Percentiles rank a stretch among this genome's conserved stretches.
phyloP scores from a whole-genome alignment of 2,888 invertebrate species.

The Amiota mariae region DNA sequence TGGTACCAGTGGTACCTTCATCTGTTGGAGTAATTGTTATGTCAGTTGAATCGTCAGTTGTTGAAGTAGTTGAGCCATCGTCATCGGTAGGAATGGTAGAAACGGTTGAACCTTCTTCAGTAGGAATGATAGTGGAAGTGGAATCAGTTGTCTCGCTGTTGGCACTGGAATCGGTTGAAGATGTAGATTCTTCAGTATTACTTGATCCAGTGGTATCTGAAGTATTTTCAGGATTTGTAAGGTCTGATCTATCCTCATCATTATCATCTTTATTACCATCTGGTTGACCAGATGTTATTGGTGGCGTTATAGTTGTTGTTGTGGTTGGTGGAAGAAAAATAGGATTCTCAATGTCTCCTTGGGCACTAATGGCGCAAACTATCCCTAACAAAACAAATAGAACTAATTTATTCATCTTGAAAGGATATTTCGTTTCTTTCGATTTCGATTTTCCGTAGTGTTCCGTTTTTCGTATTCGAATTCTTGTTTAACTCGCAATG shows the following conservation, averaged over 20 bases:
- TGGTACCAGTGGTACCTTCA: conserved; percentile 17
- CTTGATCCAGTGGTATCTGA: not conserved
- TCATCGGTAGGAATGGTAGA: not conserved
- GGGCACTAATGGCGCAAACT: not conserved
- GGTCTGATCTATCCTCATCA: conserved; percentile 7
- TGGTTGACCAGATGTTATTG: not conserved
- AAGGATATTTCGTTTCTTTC: too few species aligned
- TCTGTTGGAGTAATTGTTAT: conserved; percentile 25
- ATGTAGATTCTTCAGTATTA: not conserved
- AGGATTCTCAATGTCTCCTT: conserved; percentile 47
- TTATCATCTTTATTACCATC: not conserved
- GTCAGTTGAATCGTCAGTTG: conserved; percentile 2
- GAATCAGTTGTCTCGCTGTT: too few species aligned
- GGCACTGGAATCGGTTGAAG: not conserved
- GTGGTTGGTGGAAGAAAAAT: conserved; percentile 45
- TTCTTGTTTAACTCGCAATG: too few species aligned
- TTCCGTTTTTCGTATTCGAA: too few species aligned
- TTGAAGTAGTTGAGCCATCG: conserved; percentile 8
- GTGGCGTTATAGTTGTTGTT: conserved; percentile 12
- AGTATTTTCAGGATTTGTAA: conserved; percentile 23
- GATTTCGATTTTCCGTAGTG: too few species aligned
- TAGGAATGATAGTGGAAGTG: too few species aligned
- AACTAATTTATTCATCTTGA: too few species aligned
- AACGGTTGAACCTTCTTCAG: not conserved
- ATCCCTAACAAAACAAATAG: too few species aligned